Conservation (phyloP, 1,140 invertebrate species). For the Globodera rostochiensis region DNA sequence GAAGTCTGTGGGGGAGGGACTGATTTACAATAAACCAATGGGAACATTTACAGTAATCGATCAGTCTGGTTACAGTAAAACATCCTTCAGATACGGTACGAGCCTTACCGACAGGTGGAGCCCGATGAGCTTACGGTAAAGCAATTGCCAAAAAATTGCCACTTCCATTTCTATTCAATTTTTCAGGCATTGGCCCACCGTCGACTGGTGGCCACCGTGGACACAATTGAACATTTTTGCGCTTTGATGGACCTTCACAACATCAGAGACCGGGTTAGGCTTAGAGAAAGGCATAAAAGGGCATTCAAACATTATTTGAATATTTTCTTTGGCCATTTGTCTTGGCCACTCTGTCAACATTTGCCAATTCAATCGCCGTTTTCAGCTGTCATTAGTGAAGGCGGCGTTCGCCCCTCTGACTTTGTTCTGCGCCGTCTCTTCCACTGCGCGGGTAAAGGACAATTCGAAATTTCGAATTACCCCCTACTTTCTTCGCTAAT, state of each 20-base stretch:
- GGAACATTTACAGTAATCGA: too few relatives aligned
- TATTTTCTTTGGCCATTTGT: neutral
- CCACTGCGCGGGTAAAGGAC: constrained; percentile 35
- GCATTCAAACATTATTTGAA: neutral
- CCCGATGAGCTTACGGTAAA: constrained; percentile 44
- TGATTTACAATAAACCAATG: too few relatives aligned
- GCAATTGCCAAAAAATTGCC: neutral
- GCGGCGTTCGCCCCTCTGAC: constrained; percentile 57
- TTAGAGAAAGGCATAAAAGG: neutral
- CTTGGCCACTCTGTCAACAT: too few relatives aligned
- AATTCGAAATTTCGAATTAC: neutral
- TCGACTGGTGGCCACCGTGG: constrained; percentile 61
- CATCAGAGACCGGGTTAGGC: constrained; percentile 56
- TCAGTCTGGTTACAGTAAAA: constrained; percentile 13
- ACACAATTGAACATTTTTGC: constrained; percentile 64
- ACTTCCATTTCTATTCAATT: constrained; percentile 18
- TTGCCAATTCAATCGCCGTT: neutral
- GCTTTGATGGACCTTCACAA: constrained; percentile 62
- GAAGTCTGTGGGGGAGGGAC: constrained; percentile 41
- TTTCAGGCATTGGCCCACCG: constrained; percentile 56
- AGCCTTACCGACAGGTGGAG: constrained; percentile 57
- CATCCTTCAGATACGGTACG: constrained; percentile 57
- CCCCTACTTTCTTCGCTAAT: too few relatives aligned
- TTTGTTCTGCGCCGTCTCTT: constrained; percentile 44
- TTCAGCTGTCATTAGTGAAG: constrained; percentile 59